Evolutionary conservation across 2,113 vertebrate genomes (phyloP), one percentile per base, ranked within the genome.

Genomic region (Sceloporus undulatus): DNA sequence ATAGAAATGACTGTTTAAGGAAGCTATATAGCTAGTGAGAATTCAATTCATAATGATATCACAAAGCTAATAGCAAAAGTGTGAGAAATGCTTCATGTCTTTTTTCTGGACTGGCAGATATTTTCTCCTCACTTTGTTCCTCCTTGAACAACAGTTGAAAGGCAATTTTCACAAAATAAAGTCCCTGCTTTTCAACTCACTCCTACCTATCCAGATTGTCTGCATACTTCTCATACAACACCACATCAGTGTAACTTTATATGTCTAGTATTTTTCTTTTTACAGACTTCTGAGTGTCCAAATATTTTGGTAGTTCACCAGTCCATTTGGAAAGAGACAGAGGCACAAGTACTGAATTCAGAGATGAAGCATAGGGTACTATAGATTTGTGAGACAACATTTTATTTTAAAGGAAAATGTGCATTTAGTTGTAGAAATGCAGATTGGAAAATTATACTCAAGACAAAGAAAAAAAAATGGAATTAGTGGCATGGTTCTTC

Each of bases 391-490:
- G 54, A 13, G 38, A 3, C 79, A 87, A 48, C 6, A 7, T 48
- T 75, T 74, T 87, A 18, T 16, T 75, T 82, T 79, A 86, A 38
- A 56, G 73, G 65, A 56, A 86, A 71, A 54, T 71, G 19, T 79
- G 9, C 56, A 54, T 71, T 79, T n/a, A 29, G 40, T 2, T 79
- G 29, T 18, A 9, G 10, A 52, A 86, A 70, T 48, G 62, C 25
- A 4, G 2, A 76, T 42, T 85, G 74, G 40, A 78, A 66, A 68
- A 38, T 74, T 59, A 23, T 23, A 59, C 54, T 74, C n/a, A 52
- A 40, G 59, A 68, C n/a, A 81, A 59, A 82, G 8, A 62, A 34
- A 62, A 27, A 59, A 34, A 74, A 27, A 74, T 14, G 10, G 18
- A 82, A 74, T 80, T 40, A 56, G 62, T 74, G 68, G 65, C 62